Evolutionary conservation across 2,113 vertebrate species (phyloP).

Genomic region (Sakesphorus luctuosus): DNA sequence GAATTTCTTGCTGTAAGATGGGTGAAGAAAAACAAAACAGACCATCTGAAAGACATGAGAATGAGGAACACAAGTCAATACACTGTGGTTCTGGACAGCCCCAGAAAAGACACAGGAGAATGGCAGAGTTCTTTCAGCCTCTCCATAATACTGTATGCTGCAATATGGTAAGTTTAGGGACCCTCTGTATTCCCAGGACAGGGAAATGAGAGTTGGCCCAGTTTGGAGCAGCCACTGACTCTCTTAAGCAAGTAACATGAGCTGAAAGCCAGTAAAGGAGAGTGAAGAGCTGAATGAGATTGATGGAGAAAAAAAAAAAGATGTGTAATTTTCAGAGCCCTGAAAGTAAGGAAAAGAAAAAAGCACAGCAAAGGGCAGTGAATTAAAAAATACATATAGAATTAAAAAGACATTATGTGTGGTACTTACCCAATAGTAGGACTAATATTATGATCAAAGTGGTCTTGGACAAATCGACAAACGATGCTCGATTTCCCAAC

Average conservation of each 20-base stretch:
- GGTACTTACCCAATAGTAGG: constrained; percentile 94
- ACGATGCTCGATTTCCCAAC: constrained; percentile 98
- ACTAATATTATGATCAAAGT: constrained; percentile 97
- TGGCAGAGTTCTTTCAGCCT: neutral
- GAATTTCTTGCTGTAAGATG: neutral
- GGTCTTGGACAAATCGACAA: constrained; percentile 95
- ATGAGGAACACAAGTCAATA: neutral
- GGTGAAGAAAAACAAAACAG: neutral
- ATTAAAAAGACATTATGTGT: neutral
- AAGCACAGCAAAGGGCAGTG: neutral
- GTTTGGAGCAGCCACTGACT: neutral
- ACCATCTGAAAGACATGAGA: neutral
- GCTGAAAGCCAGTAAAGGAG: neutral
- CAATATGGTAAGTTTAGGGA: neutral
- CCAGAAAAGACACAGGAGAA: neutral
- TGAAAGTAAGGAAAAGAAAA: neutral
- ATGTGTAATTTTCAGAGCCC: neutral
- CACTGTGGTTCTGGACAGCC: neutral
- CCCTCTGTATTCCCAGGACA: neutral
- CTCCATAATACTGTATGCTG: neutral
- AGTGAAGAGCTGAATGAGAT: neutral
- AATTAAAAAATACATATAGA: neutral
- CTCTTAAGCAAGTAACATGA: neutral
- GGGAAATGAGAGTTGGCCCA: neutral
- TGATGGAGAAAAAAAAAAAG: neutral